Conservation (phyloP, 2,888 invertebrate genomes). For the Nephrotoma guestfalica region DNA sequence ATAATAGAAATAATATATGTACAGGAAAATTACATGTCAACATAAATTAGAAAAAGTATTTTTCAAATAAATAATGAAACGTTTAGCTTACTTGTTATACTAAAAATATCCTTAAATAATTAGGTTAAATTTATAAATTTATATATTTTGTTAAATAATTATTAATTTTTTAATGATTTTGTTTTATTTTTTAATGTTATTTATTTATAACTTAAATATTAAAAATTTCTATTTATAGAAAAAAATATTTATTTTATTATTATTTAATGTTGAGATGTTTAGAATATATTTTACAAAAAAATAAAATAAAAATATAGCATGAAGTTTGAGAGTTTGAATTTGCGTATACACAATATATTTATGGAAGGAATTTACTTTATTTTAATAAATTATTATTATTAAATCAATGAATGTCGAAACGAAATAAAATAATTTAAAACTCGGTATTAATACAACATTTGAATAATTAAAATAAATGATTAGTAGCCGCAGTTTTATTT, state of each 20-base stretch:
- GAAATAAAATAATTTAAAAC: not conserved
- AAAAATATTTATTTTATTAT: not conserved
- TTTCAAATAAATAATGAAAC: not conserved
- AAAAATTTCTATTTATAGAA: not conserved
- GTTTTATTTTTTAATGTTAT: not conserved
- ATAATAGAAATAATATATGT: not conserved
- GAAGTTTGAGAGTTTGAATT: not conserved
- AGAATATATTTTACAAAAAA: not conserved
- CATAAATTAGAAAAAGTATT: not conserved
- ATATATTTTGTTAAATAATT: not conserved
- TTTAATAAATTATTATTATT: not conserved
- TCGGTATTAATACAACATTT: not conserved
- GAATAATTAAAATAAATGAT: slow-evolving; percentile 2
- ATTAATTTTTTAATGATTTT: not conserved
- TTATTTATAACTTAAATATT: not conserved
- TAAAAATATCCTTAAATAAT: not conserved
- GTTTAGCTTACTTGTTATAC: not conserved
- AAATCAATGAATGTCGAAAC: not conserved
- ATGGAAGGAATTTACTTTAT: not conserved
- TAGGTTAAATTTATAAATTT: not conserved
- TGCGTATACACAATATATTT: not conserved
- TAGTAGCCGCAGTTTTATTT: not conserved
- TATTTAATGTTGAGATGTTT: not conserved
- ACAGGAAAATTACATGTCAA: not conserved
- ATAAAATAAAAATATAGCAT: not conserved